phyloP scores from a whole-genome alignment of 2,113 vertebrate species.

The Dasypus novemcinctus region DNA sequence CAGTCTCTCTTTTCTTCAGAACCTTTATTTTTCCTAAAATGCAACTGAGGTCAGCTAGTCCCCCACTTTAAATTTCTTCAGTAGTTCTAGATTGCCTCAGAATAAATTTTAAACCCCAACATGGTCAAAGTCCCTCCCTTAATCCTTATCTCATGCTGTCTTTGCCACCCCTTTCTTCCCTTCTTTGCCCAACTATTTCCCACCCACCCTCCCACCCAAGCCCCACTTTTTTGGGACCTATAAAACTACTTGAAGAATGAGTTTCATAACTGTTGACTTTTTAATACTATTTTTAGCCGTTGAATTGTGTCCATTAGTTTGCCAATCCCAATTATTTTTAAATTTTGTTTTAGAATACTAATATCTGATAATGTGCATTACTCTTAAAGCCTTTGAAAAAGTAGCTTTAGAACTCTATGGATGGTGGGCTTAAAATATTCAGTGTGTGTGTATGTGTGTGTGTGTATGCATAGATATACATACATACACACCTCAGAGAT shows the following conservation, averaged over 20 bases:
- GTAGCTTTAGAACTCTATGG: background rate
- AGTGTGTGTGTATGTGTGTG: background rate
- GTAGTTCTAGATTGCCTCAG: background rate
- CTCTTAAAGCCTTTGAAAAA: background rate
- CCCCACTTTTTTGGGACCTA: background rate
- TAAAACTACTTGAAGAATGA: background rate
- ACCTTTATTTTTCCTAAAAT: background rate
- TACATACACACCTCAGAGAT: no score
- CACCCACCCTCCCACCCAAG: background rate
- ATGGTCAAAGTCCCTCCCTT: background rate
- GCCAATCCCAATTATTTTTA: background rate
- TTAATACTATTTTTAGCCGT: background rate
- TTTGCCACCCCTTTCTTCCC: background rate
- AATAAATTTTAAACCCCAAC: background rate
- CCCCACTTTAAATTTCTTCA: background rate
- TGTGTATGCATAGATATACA: no score
- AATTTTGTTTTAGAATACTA: background rate
- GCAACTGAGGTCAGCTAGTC: background rate
- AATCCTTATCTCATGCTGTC: background rate
- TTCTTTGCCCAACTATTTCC: no score
- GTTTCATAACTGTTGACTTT: background rate
- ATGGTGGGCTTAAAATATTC: background rate
- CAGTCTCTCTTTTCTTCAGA: background rate
- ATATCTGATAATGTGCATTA: background rate
- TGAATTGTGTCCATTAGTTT: background rate